Evolutionary conservation across 2,113 vertebrate genomes (phyloP).

Genomic region (Passer montanus): DNA sequence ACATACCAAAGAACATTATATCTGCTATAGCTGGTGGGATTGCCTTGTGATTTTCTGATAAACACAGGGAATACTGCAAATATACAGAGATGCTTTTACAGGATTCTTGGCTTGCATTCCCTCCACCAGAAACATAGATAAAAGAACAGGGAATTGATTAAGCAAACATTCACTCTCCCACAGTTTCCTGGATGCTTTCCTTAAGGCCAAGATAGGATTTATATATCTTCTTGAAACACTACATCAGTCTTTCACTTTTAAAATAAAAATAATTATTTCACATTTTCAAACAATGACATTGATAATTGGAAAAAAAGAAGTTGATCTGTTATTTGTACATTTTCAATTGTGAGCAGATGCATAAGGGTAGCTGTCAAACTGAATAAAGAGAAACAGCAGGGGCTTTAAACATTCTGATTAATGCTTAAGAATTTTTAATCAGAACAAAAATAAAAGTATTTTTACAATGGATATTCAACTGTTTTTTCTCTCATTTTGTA

Average conservation of each 20-base stretch:
- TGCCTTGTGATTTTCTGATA: not conserved
- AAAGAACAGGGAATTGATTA: not conserved
- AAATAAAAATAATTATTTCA: not conserved
- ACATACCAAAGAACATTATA: not conserved
- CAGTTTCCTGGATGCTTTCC: not conserved
- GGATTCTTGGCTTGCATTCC: not conserved
- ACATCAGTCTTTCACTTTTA: not conserved
- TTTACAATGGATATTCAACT: not conserved
- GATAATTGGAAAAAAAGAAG: not conserved
- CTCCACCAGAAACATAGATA: not conserved
- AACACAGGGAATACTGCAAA: not conserved
- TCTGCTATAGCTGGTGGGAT: not conserved
- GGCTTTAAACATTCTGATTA: not conserved
- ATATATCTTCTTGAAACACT: not conserved
- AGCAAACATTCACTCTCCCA: not conserved
- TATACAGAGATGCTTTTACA: not conserved
- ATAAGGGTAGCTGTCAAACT: not conserved
- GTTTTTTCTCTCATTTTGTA: not conserved
- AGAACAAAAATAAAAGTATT: not conserved
- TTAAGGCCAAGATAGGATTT: not conserved
- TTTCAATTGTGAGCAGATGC: not conserved
- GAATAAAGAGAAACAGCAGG: not conserved
- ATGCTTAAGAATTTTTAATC: not conserved
- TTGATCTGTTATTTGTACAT: not conserved
- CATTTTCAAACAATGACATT: not conserved